Percentiles rank a stretch among this genome's conserved stretches.
Conservation (phyloP, 2,888 invertebrate species). For the Penaeus monodon region DNA sequence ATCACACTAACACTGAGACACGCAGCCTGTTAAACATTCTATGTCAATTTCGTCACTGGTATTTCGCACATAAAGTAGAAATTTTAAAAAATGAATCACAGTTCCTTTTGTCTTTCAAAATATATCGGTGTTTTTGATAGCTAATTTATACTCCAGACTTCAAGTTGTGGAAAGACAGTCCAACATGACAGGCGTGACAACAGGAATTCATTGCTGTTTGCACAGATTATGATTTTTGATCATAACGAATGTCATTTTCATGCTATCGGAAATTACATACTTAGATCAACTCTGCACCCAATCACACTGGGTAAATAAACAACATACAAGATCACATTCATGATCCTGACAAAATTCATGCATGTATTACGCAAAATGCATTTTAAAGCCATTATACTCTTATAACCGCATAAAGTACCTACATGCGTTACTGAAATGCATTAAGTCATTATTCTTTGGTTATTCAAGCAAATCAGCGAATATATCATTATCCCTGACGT, state of each 20-base stretch:
- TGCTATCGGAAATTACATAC: neutral
- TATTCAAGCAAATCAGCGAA: slow-evolving; percentile 44
- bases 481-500: slow-evolving; percentile 27
- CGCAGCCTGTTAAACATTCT: no score
- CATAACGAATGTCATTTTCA: neutral
- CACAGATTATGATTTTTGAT: neutral
- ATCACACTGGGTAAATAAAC: slow-evolving; percentile 13
- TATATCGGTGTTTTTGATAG: no score
- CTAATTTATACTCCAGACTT: no score
- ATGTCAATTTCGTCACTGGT: neutral
- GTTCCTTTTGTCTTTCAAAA: neutral
- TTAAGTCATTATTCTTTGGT: slow-evolving; percentile 44
- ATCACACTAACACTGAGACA: neutral
- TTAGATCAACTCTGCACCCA: neutral
- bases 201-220: no score
- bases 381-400: slow-evolving; percentile 34
- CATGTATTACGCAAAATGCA: slow-evolving; percentile 37
- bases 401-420: slow-evolving; percentile 30
- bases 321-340: slow-evolving; percentile 22
- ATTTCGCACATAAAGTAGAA: slow-evolving; percentile 5
- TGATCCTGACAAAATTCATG: slow-evolving; percentile 19
- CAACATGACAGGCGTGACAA: no score
- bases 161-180: no score
- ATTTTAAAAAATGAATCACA: slow-evolving; percentile 9
- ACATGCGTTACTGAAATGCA: slow-evolving; percentile 35